Conservation (phyloP, 1,140 invertebrate genomes). For the Polypedilum vanderplanki region DNA sequence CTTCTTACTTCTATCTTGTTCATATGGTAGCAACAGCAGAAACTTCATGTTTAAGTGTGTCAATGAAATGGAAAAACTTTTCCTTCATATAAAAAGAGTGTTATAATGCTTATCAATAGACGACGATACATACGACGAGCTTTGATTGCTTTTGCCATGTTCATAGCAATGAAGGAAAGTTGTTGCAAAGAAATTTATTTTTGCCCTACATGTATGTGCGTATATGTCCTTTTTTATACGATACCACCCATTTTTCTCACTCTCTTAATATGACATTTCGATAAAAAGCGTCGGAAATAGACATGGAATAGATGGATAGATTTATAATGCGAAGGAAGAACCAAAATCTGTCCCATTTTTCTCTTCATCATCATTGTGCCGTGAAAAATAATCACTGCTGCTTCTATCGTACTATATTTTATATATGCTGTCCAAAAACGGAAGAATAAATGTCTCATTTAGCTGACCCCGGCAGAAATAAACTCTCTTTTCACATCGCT, state of each 20-base stretch:
- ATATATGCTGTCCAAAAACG: neutral
- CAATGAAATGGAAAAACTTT: constrained; percentile 13
- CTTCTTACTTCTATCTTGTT: neutral
- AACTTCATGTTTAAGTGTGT: neutral
- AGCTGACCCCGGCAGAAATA: neutral
- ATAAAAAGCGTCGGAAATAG: neutral
- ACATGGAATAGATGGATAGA: too few species aligned
- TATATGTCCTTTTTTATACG: neutral
- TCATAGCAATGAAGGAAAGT: neutral
- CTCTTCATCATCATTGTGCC: neutral
- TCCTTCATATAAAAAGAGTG: neutral
- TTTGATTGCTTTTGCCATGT: neutral
- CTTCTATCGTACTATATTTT: neutral
- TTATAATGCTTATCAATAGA: constrained; percentile 2
- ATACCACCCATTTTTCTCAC: neutral
- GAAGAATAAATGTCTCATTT: constrained; percentile 19
- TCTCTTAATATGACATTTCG: neutral
- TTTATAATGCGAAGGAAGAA: too few species aligned
- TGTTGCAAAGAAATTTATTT: neutral
- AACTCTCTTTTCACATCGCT: constrained; percentile 17
- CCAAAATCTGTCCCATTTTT: neutral
- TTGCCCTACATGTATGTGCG: neutral
- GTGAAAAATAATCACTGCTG: neutral
- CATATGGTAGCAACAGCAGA: neutral
- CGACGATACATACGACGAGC: neutral